These are phyloP conservation scores for Apamea crenata DNA, from an alignment of 2,888 invertebrate genomes.

Conservation along the genomic window DNA sequence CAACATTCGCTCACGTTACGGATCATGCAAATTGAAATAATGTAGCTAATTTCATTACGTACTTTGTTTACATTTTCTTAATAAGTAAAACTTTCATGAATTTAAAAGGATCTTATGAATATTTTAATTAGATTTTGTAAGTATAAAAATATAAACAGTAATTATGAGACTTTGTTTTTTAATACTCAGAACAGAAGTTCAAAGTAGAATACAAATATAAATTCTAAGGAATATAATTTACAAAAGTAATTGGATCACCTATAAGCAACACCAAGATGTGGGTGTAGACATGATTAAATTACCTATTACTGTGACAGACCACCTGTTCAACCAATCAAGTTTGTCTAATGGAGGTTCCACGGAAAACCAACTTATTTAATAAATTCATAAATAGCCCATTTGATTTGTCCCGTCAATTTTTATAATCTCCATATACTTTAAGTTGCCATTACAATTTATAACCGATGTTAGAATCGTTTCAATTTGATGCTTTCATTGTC, in stretches of 20 bases:
- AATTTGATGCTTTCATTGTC: constrained; percentile 32
- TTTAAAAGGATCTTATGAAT: background rate
- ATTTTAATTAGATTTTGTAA: background rate
- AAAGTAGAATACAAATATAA: background rate
- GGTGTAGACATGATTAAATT: background rate
- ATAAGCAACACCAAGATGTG: too few species aligned
- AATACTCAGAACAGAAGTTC: constrained; percentile 1
- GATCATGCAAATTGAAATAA: constrained; percentile 37
- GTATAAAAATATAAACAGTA: background rate
- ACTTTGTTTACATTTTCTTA: constrained; percentile 22
- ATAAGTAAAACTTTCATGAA: constrained; percentile 5
- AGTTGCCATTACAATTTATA: constrained; percentile 35
- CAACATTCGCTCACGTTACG: constrained; percentile 26
- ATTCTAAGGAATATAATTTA: background rate
- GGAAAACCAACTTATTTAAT: background rate
- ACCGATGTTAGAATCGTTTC: constrained; percentile 35
- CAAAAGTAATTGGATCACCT: background rate
- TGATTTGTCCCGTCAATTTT: background rate
- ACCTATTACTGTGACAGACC: background rate
- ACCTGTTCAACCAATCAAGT: background rate
- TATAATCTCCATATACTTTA: constrained; percentile 30
- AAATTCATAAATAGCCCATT: constrained; percentile 8
- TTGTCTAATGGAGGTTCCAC: background rate
- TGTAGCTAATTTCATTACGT: constrained; percentile 29
- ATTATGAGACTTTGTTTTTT: background rate